Evolutionary conservation across 2,888 invertebrate species (phyloP).

Genomic region (Myopa testacea): DNA sequence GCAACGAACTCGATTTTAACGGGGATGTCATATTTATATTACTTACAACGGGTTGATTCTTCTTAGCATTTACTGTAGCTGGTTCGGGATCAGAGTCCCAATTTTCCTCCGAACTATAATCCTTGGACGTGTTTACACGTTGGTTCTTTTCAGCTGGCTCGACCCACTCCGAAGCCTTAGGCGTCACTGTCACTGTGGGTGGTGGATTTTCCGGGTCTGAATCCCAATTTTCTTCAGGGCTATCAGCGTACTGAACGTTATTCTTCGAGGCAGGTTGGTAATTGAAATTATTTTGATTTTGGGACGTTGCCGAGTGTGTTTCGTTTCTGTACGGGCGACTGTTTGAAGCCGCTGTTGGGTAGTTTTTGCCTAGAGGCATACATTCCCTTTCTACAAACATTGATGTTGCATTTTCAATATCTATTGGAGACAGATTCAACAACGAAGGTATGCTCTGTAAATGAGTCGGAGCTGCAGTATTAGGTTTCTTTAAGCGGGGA

Average conservation of each 20-base stretch:
- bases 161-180: not conserved
- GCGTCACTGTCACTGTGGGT: not conserved
- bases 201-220: conserved; percentile 32
- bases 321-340: conserved; percentile 19
- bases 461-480: not conserved
- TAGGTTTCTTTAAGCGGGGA: conserved; percentile 50
- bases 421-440: not conserved
- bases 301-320: not conserved
- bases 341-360: conserved; percentile 16
- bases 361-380: not conserved
- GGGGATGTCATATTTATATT: not conserved
- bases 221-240: conserved; percentile 46
- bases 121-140: not conserved
- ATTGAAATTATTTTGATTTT: not conserved
- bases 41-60: not conserved
- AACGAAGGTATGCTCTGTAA: conserved; percentile 1
- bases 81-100: conserved; percentile 50
- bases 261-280: not conserved
- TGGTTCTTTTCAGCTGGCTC: not conserved
- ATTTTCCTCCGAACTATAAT: conserved; percentile 48
- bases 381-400: not conserved
- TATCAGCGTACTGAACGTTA: conserved; percentile 7
- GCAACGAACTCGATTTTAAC: not conserved
- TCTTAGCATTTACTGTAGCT: not conserved
- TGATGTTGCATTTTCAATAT: not conserved